Evolutionary conservation across 2,797 vertebrate species (phyloP).

Genomic region (Eidolon dupreanum): DNA sequence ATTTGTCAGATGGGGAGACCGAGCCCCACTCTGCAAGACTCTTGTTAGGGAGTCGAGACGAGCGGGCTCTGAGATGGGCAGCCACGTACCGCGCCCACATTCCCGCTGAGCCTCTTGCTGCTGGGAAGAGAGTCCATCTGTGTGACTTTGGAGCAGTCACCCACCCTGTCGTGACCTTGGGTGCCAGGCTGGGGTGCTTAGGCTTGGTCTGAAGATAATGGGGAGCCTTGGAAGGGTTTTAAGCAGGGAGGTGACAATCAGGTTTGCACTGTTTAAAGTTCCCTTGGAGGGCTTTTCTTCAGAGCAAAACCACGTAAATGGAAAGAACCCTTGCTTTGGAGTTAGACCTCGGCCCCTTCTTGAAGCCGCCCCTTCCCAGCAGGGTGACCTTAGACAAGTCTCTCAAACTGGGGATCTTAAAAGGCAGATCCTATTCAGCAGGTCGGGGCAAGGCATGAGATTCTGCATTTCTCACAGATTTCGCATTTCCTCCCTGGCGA

Average conservation of each 20-base stretch:
- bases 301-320: accelerated
- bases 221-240: neutral
- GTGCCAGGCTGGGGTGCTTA: no score
- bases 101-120: neutral
- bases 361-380: neutral
- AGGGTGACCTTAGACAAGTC: neutral
- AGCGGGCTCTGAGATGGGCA: accelerated
- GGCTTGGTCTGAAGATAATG: neutral
- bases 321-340: neutral
- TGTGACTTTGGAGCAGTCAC: neutral
- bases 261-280: neutral
- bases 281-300: neutral
- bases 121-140: no score
- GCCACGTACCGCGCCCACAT: no score
- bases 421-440: neutral
- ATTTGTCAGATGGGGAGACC: neutral
- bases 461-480: neutral
- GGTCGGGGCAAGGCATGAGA: neutral
- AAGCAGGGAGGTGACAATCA: neutral
- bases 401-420: neutral
- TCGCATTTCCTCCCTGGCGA: neutral
- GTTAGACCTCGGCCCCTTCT: neutral
- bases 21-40: neutral
- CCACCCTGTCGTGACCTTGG: neutral
- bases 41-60: neutral